Evolutionary conservation across 2,797 vertebrate genomes (phyloP), one percentile per base, ranked within the genome.

Genomic region (Danio choprae): DNA sequence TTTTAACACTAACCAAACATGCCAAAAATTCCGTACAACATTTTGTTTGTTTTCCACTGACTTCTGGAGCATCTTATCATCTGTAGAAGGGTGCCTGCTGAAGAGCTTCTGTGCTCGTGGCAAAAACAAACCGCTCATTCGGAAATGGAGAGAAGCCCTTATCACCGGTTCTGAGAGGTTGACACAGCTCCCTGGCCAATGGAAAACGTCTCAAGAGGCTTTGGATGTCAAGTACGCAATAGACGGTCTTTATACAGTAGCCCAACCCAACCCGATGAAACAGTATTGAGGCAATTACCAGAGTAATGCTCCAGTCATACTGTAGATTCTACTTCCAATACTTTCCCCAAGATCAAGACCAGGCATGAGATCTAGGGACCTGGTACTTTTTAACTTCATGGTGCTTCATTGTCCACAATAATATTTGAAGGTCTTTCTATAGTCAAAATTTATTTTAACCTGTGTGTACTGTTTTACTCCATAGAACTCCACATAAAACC

Each of bases 131-230:
- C 80, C 44, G 65, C 65, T 74, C 20, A 60, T 73, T 83, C 75
- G 56, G 82, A 85, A 85, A 80, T 83, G 80, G 77, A 77, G 80
- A 44, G 46, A 84, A 84, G 36, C 64, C 16, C 82, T 86, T 86
- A 86, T 86, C 85, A 48, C 59, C 22, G 5, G 6, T 65, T 65
- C 18, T 48, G 18, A 71, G 69, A 53, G 80, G 22, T 63, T 50
- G 65, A 72, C 78, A 56, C 16, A 73, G 41, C 55, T 69, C 46
- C 36, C 53, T 41, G n/a, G 62, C 56, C 60, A n/a, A 68, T 20
- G 63, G 65, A 80, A 83, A 56, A 60, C 40, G n/a, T 59, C 70
- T 74, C 64, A 63, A 80, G 50, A 29, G 40, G 36, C 71, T 51
- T 48, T 56, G 60, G 65, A 80, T 63, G 74, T 81, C 12, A 77